Conservation (phyloP, 1,140 invertebrate species). For the Bombus ignitus region DNA sequence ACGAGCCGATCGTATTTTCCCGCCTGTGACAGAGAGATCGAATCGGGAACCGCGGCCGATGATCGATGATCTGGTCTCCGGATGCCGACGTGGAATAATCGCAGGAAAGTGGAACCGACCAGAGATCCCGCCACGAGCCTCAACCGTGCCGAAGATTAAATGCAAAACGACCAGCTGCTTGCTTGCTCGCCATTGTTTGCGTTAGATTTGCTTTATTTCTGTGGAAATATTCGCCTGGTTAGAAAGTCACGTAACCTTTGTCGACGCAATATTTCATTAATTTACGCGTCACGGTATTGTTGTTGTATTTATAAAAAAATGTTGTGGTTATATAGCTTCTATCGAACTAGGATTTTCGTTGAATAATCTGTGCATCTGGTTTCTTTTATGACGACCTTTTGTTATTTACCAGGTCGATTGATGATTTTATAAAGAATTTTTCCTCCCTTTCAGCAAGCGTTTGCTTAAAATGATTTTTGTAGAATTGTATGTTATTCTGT, state of each 20-base stretch:
- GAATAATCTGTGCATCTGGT: no score
- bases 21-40: slow-evolving; percentile 53
- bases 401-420: no score
- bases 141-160: background rate
- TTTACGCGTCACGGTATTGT: no score
- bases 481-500: no score
- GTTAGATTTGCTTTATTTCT: background rate
- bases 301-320: no score
- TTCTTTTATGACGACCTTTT: no score
- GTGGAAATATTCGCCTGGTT: background rate
- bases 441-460: no score
- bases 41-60: slow-evolving; percentile 67
- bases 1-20: slow-evolving; percentile 50
- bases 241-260: background rate
- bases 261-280: background rate
- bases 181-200: background rate
- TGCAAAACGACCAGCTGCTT: background rate
- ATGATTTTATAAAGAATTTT: no score
- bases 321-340: no score
- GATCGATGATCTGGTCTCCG: slow-evolving; percentile 72
- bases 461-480: no score
- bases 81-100: slow-evolving; percentile 75
- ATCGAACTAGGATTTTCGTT: no score
- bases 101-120: slow-evolving; percentile 66
- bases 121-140: slow-evolving; percentile 21